Conservation (phyloP, 92 coral and sea anemone species). For the Palythoa grandis region DNA sequence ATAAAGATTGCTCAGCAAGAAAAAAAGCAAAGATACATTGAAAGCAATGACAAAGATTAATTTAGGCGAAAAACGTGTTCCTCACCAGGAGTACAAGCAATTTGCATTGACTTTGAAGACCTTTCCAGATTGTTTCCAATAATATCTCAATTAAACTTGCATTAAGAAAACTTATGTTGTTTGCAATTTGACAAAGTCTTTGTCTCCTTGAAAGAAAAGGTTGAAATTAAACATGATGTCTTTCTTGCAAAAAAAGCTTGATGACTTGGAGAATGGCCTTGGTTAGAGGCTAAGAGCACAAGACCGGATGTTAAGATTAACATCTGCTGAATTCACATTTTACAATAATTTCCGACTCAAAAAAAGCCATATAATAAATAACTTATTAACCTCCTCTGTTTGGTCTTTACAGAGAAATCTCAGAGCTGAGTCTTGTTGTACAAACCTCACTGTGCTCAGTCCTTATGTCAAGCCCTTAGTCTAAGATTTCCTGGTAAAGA, state of each 20-base stretch:
- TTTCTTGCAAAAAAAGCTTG: neutral
- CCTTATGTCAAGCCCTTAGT: no score
- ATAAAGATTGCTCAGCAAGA: slow-evolving; percentile 42
- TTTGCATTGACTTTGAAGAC: neutral
- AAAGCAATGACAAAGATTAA: slow-evolving; percentile 41
- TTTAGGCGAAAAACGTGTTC: neutral
- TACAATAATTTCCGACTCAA: no score
- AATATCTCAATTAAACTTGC: no score
- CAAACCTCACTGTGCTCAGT: no score
- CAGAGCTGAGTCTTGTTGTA: no score
- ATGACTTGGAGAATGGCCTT: no score
- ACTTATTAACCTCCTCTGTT: no score
- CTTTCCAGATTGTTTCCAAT: neutral
- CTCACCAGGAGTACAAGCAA: neutral
- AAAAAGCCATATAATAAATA: no score
- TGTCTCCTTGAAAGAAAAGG: neutral
- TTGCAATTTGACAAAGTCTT: neutral
- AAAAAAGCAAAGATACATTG: slow-evolving; percentile 43
- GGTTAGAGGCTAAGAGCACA: neutral
- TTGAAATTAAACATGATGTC: neutral
- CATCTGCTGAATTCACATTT: neutral
- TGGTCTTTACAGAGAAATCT: no score
- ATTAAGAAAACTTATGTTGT: neutral
- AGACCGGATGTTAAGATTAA: neutral
- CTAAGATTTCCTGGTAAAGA: no score